Evolutionary conservation across 2,888 invertebrate species (phyloP).

Genomic region (Acronicta alni): DNA sequence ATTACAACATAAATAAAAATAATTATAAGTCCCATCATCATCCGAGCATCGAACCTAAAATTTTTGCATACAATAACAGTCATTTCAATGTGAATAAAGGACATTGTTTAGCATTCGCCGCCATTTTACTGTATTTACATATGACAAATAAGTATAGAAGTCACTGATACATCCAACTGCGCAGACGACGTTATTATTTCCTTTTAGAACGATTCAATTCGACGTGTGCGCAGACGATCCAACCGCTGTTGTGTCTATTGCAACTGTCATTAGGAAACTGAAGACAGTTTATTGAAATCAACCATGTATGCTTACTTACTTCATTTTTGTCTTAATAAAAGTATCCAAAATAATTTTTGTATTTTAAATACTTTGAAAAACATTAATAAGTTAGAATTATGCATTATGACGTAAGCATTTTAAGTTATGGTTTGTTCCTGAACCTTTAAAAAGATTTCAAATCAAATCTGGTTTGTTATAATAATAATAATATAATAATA

Average conservation of each 20-base stretch:
- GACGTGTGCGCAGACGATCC: neutral
- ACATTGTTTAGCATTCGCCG: conserved; percentile 58
- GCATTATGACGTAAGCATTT: too few relatives aligned
- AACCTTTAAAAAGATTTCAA: too few relatives aligned
- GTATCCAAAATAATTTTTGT: too few relatives aligned
- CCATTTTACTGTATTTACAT: conserved; percentile 58
- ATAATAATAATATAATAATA: too few relatives aligned
- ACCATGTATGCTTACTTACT: too few relatives aligned
- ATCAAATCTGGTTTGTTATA: too few relatives aligned
- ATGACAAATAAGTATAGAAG: conserved; percentile 63
- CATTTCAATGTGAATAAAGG: conserved; percentile 63
- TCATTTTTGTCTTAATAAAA: too few relatives aligned
- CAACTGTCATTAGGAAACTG: neutral
- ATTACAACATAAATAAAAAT: conserved; percentile 39
- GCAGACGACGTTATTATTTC: conserved; percentile 26
- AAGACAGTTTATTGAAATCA: too few relatives aligned
- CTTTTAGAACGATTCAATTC: conserved; percentile 21
- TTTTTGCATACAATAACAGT: conserved; percentile 70
- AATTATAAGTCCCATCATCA: conserved; percentile 49
- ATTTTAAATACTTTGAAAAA: too few relatives aligned
- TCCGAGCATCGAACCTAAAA: conserved; percentile 58
- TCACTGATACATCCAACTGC: conserved; percentile 37
- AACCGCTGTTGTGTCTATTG: neutral
- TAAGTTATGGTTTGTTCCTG: too few relatives aligned
- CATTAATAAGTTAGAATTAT: too few relatives aligned